Conservation (phyloP, 2,797 vertebrate genomes). For the Gephyroberyx darwinii region DNA sequence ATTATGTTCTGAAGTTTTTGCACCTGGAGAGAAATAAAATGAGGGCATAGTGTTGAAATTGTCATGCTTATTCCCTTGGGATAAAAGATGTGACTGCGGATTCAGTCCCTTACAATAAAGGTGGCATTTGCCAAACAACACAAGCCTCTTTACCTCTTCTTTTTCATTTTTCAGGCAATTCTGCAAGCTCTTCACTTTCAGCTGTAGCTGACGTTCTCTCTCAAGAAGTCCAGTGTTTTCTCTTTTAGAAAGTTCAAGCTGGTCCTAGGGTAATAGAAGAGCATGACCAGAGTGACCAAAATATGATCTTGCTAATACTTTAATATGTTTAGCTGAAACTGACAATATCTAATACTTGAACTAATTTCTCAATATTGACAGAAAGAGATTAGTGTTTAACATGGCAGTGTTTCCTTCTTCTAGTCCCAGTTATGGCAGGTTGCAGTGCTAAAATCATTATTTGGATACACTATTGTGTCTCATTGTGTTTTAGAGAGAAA, state of each 20-base stretch:
- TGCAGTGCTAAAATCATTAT: no score
- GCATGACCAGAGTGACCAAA: neutral
- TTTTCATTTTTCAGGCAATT: conserved; percentile 94
- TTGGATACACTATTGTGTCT: no score
- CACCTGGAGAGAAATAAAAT: conserved; percentile 79
- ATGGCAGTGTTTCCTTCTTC: no score
- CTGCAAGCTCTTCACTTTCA: conserved; percentile 91
- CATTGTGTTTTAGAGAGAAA: no score
- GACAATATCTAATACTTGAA: no score
- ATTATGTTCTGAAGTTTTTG: conserved; percentile 95
- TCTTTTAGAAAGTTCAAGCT: conserved; percentile 89
- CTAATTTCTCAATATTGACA: neutral
- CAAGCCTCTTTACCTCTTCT: conserved; percentile 88
- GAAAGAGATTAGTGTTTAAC: neutral
- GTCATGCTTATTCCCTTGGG: neutral
- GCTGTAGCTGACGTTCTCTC: conserved; percentile 91
- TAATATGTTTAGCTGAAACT: neutral
- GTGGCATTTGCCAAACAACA: neutral
- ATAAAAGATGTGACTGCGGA: neutral
- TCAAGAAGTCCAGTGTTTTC: conserved; percentile 91
- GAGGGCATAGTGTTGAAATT: neutral
- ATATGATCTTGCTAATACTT: no score
- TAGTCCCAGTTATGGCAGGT: no score
- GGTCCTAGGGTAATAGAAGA: conserved; percentile 83
- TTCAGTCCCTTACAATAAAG: neutral